Base-by-base conservation (phyloP, 2,797 vertebrate genomes). In the Hydrolagus colliei region DNA sequence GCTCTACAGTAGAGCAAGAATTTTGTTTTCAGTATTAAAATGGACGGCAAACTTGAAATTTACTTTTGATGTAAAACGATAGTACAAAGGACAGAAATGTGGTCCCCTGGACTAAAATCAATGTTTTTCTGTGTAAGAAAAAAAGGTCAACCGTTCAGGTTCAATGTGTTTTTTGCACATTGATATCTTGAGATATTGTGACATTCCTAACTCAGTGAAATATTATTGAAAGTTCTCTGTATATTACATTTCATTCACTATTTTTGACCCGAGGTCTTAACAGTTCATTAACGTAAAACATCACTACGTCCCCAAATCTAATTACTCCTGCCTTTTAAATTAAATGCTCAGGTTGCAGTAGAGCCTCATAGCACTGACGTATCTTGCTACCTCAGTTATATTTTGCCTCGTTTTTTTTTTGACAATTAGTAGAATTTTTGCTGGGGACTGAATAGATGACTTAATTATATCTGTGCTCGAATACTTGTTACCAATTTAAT, bases 181-280 rank as follows among this genome's bases (percentile, higher is more conserved):
- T 52, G 22, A 80, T n/a, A 35, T 13, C 63, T 84, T 71, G 11
- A 84, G 22, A 80, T n/a, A 35, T 13, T 63, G 67, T 71, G 11
- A 84, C 16, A 84, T 84, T 84, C 79, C 79, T 71, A 68, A 84
- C 35, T 4, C 79, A 84, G 63, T 82, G 22, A 84, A 77, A 61
- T 32, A 10, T 71, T n/a, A 71, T 14, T 82, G 32, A 84, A 68
- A 14, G 13, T 35, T 84, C 68, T 68, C 14, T 20, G 27, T 52
- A 20, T 11, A 10, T 71, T 9, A 79, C 12, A 63, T 18, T 84
- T 68, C 10, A 8, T 3, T 32, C 2, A 68, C 13, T 71, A 84
- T 6, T 71, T 71, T 41, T 84, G 12, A 13, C 78, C 22, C 65
- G 12, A 27, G 13, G 32, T 35, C 62, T 5, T 52, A 32, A 14